Evolutionary conservation across 2,113 vertebrate species (phyloP), one percentile per base, ranked within the genome.

Genomic region (Lates calcarifer): DNA sequence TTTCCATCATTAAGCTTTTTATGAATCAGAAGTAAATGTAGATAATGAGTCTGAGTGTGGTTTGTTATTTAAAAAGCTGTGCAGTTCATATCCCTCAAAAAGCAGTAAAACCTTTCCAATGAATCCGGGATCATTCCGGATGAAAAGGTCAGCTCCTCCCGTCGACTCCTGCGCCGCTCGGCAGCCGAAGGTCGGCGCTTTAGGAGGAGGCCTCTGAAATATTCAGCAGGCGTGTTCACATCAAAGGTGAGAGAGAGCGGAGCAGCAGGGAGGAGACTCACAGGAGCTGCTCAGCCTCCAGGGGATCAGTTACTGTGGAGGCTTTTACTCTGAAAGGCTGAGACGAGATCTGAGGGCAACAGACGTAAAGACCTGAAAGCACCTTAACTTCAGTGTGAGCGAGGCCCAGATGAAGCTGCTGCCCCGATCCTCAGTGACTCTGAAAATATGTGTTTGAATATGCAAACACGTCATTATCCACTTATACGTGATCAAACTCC

Each of bases 291-390:
- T 1, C 35, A 0, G 0, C 53, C 79, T 56, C 75, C 29, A 35
- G 79, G 57, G 79, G 41, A 73, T 65, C 72, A 80, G 73, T 85
- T 77, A 88, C 24, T 13, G 69, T n/a, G 49, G 67, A 81, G 57
- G 43, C 68, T 57, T 74, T 55, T 33, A 33, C 31, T n/a, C n/a
- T 20, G n/a, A 37, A 17, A 58, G 5, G 0, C 28, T 5, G 71
- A 35, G 60, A 10, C 12, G 7, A 13, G 33, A 39, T 26, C 57
- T 15, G 14, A 47, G 43, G 62, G 24, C 60, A 72, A 17, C 37
- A 37, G 1, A 65, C 0, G 31, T 3, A 24, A 37, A n/a, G n/a
- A 10, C 28, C 24, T 14, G 7, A 17, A n/a, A 53, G 56, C 6
- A 3, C 37, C n/a, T 5, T 0, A 24, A n/a, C n/a, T n/a, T n/a